Evolutionary conservation across 1,140 invertebrate genomes (phyloP).

Genomic region (Drosophila tani): DNA sequence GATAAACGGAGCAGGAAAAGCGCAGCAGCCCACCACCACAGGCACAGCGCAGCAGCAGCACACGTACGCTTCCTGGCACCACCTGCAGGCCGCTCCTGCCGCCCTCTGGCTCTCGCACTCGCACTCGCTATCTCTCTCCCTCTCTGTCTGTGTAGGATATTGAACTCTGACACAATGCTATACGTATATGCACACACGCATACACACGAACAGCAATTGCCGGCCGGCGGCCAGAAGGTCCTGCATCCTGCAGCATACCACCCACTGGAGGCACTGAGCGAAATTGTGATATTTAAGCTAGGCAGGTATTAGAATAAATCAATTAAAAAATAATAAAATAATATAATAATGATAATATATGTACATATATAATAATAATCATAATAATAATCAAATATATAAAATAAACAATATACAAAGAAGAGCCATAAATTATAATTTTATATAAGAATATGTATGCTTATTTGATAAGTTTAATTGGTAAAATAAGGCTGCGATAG

Average conservation of each 20-base stretch:
- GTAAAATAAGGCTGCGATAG: no score
- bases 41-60: conserved; percentile 1
- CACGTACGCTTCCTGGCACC: conserved; percentile 13
- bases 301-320: neutral
- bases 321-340: neutral
- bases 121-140: neutral
- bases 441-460: no score
- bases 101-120: neutral
- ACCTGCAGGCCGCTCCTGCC: conserved; percentile 26
- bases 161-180: conserved; percentile 81
- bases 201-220: conserved; percentile 28
- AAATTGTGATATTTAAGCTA: neutral
- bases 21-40: conserved; percentile 35
- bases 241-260: conserved; percentile 12
- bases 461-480: no score
- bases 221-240: conserved; percentile 66
- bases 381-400: no score
- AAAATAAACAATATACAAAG: no score
- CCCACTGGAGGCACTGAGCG: conserved; percentile 10
- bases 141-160: conserved; percentile 66
- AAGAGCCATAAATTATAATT: no score
- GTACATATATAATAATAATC: no score
- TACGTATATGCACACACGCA: conserved; percentile 23
- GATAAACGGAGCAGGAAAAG: conserved; percentile 43
- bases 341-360: no score